Base-by-base conservation (phyloP, 1,140 invertebrate genomes). In the Bactericera cockerelli region DNA sequence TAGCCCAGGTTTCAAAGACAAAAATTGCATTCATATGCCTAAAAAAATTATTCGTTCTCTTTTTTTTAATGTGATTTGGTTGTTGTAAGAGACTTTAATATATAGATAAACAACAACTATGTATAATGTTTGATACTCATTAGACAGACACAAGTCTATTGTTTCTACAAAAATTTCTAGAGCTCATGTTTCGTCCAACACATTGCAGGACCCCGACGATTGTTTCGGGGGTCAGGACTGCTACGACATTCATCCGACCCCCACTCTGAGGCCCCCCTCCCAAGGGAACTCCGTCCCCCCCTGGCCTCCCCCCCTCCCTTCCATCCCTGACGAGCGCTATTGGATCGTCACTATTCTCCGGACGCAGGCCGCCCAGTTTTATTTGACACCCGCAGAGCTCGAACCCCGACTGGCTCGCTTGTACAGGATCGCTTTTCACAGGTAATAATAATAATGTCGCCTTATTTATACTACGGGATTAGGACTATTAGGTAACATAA, bases 281-380 rank as follows among this genome's bases (percentile, higher is more conserved):
- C 66, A 62, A 2, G 24, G 33, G 71, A 74, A 21, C 70, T 68
- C 54, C 77, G 77, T 24, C 75, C 74, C 28, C 80, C 74, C 28
- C 80, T 80, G 66, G 66, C 22, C 28, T 69, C 69, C 36, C 65
- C 63, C 59, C 24, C 60, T 66, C 36, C 63, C 61, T 1, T 68
- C 70, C 71, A 26, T 65, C 70, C 58, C 74, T 72, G 62, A 66
- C 22, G 62, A 63, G 49, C 73, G 84, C 24, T 89, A 87, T 70
- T 89, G 87, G 87, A 68, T 89, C 28, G 67, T 89, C 1, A 89
- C 87, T 2, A 82, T 88, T 26, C 75, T 89, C 39, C 56, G 65
- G 58, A 58, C 64, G 13, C 62, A 65, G 26, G 42, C 61, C 2
- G 31, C 62, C 1, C 14, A 68, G 68, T 59, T 64, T 54, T 60